These are phyloP conservation scores for Chrysopilus asiliformis DNA, from an alignment of 2,888 invertebrate genomes.

Conservation along the genomic window DNA sequence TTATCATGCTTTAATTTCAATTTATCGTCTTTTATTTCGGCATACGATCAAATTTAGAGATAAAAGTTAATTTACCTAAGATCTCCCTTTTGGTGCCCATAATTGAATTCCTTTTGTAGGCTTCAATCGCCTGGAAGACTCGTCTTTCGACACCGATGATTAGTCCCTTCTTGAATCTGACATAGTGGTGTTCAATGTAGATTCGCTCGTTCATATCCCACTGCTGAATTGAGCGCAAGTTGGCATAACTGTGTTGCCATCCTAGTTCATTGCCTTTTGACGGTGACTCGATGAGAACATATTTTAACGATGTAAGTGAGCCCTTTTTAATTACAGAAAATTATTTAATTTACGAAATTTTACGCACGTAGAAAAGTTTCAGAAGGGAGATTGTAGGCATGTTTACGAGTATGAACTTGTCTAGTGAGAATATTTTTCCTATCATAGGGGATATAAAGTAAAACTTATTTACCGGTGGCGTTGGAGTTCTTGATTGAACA, in stretches of 20 bases:
- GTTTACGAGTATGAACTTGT: slow-evolving; percentile 1
- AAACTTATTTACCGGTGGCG: slow-evolving; percentile 30
- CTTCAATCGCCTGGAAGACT: slow-evolving; percentile 29
- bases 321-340: too few species aligned
- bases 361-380: too few species aligned
- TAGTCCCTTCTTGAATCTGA: slow-evolving; percentile 29
- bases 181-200: slow-evolving; percentile 29
- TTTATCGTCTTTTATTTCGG: too few species aligned
- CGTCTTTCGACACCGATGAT: slow-evolving; percentile 26
- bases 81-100: slow-evolving; percentile 25
- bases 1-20: too few species aligned
- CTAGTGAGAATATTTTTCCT: background rate
- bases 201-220: slow-evolving; percentile 20
- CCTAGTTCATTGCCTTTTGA: too few species aligned
- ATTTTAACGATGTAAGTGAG: slow-evolving; percentile 26
- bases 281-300: slow-evolving; percentile 21
- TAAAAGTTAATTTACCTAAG: too few species aligned
- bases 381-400: background rate
- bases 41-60: too few species aligned
- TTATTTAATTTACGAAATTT: too few species aligned
- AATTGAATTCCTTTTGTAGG: slow-evolving; percentile 25
- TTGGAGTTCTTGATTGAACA: slow-evolving; percentile 23
- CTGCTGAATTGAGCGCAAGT: background rate
- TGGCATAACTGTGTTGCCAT: background rate
- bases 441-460: slow-evolving; percentile 8